Base-by-base conservation (phyloP, 2,113 vertebrate species). In the Eolophus roseicapilla region DNA sequence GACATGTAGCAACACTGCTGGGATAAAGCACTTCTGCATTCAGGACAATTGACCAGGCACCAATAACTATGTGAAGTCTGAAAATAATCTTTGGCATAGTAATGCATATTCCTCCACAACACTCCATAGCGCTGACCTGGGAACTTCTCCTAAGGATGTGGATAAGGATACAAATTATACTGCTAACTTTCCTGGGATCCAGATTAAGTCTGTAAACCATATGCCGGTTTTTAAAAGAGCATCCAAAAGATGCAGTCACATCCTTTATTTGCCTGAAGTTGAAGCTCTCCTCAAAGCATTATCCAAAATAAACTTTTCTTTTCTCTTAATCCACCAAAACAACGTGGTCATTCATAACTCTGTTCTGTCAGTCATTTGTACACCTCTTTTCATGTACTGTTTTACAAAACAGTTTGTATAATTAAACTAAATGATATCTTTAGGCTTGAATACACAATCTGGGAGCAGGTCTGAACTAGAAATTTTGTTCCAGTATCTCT, bases 381-480 rank as follows among this genome's bases (percentile, higher is more conserved):
- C 28, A 62, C 15, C 12, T n/a, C 4, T n/a, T 82, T 74, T 92
- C 35, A n/a, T 65, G 57, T 49, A 78, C 65, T 76, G 29, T 52
- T 92, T 95, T 53, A 79, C 33, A 85, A 92, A 89, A 87, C 19
- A 37, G 10, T 73, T 80, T 74, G 89, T 69, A 13, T 95, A 91
- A 85, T 92, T 87, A 89, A 89, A 79, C 39, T 24, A 52, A 92
- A 77, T 73, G 76, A 86, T 73, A 79, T 52, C 91, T 91, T 96
- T n/a, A 82, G 57, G 57, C 63, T 95, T 94, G 41, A 80, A 49
- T 53, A 80, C 29, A 44, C 59, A 88, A 17, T 18, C 11, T 44
- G 4, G 7, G 25, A 76, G 25, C 94, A 93, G 71, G 93, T 94
- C 78, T 91, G 79, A 95, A 96, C 87, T 80, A 79, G 93, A 91